These are phyloP conservation scores for Steinernema feltiae DNA, from an alignment of 1,140 invertebrate genomes.

Conservation along the genomic window DNA sequence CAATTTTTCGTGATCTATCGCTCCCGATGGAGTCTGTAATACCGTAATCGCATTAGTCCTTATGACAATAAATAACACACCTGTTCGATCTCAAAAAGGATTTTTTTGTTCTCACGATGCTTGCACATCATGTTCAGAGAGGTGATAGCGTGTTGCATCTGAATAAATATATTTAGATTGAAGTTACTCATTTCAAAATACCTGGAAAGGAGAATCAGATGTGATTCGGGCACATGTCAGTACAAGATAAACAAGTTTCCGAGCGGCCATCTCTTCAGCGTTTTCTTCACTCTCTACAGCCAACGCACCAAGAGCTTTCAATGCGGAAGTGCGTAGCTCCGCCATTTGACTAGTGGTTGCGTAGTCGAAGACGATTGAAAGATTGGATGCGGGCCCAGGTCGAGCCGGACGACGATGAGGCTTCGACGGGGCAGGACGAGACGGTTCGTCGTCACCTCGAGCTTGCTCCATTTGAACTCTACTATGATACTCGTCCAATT, in stretches of 20 bases:
- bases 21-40: not conserved
- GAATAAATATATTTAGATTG: not conserved
- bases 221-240: not conserved
- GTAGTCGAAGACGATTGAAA: not conserved
- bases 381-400: not conserved
- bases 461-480: not conserved
- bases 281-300: not conserved
- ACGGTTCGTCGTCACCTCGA: not conserved
- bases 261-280: not conserved
- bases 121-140: not conserved
- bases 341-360: not conserved
- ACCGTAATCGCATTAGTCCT: not conserved
- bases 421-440: not conserved
- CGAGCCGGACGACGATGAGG: not conserved
- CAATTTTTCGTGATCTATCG: not conserved
- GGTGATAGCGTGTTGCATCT: constrained; percentile 5
- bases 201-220: not conserved
- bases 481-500: not conserved
- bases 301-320: not conserved
- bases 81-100: not conserved
- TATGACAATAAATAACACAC: not conserved
- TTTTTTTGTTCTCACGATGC: not conserved
- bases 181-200: not conserved
- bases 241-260: not conserved
- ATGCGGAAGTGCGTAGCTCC: not conserved